These are phyloP conservation scores for Ectemnius cavifrons DNA, from an alignment of 2,888 invertebrate species.

Conservation along the genomic window DNA sequence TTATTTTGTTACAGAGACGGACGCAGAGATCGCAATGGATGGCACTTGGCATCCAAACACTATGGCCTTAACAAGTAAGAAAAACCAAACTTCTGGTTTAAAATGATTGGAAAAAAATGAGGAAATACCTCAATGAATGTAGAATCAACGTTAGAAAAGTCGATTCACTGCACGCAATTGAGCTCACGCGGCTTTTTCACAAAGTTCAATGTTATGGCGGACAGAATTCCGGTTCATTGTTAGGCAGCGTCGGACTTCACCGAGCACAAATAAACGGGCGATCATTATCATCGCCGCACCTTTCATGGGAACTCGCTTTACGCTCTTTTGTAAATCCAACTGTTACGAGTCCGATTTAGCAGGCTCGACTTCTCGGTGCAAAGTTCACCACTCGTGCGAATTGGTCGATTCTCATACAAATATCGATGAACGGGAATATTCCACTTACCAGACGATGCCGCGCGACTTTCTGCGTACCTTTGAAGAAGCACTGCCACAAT, in stretches of 20 bases:
- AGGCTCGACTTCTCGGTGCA: too few relatives aligned
- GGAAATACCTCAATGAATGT: too few relatives aligned
- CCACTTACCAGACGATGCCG: background rate
- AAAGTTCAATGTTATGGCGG: slow-evolving; percentile 32
- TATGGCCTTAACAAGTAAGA: slow-evolving; percentile 59
- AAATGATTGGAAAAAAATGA: too few relatives aligned
- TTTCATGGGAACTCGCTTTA: slow-evolving; percentile 25
- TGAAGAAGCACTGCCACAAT: too few relatives aligned
- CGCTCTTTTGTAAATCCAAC: background rate
- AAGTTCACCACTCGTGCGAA: background rate
- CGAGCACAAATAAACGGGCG: slow-evolving; percentile 36
- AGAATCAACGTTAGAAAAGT: slow-evolving; percentile 27
- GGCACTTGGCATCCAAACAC: slow-evolving; percentile 55
- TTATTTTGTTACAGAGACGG: slow-evolving; percentile 38
- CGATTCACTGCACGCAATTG: background rate
- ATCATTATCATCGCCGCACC: slow-evolving; percentile 45
- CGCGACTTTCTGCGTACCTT: too few relatives aligned
- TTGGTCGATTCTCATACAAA: slow-evolving; percentile 5
- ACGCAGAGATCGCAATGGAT: slow-evolving; percentile 53
- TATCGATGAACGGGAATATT: background rate
- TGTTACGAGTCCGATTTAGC: background rate
- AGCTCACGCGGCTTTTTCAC: background rate
- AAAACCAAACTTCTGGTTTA: background rate
- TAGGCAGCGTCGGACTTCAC: slow-evolving; percentile 26
- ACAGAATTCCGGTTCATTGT: slow-evolving; percentile 35